These are phyloP conservation scores for Drosophila dives DNA, from an alignment of 2,888 invertebrate species.

Conservation along the genomic window DNA sequence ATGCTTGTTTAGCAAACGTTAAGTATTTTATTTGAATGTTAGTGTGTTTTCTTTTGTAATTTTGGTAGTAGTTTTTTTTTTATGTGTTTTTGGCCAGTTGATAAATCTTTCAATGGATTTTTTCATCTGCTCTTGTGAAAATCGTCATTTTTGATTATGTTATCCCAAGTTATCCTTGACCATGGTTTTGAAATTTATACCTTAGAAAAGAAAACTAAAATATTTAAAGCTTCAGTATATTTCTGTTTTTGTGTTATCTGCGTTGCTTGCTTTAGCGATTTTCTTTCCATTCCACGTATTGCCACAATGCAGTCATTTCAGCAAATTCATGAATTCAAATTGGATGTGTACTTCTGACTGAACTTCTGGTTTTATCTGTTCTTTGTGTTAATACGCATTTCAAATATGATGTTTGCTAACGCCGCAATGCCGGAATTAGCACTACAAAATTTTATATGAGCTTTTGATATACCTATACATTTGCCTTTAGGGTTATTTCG, in stretches of 20 bases:
- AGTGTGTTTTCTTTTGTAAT: constrained; percentile 67
- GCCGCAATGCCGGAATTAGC: constrained; percentile 86
- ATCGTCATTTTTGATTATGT: constrained; percentile 67
- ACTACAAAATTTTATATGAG: constrained; percentile 36
- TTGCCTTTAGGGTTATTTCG: constrained; percentile 87
- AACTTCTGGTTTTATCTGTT: constrained; percentile 87
- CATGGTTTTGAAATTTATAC: constrained; percentile 49
- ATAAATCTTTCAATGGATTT: constrained; percentile 77
- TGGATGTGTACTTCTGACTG: constrained; percentile 38
- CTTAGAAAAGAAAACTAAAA: too few species aligned
- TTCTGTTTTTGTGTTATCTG: too few species aligned
- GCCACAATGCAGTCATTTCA: too few species aligned
- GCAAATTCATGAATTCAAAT: too few species aligned
- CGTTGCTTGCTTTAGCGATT: too few species aligned
- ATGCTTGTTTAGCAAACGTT: background rate
- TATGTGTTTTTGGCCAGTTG: constrained; percentile 85
- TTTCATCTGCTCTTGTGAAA: constrained; percentile 60
- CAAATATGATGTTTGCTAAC: constrained; percentile 86
- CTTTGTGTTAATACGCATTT: constrained; percentile 85
- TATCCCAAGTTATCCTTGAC: constrained; percentile 63
- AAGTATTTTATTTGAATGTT: background rate
- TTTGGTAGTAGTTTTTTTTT: constrained; percentile 85
- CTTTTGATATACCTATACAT: constrained; percentile 84
- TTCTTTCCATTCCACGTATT: too few species aligned
- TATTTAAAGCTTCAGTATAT: too few species aligned